Conservation (phyloP, 2,888 invertebrate species). For the Epinotia bilunana region DNA sequence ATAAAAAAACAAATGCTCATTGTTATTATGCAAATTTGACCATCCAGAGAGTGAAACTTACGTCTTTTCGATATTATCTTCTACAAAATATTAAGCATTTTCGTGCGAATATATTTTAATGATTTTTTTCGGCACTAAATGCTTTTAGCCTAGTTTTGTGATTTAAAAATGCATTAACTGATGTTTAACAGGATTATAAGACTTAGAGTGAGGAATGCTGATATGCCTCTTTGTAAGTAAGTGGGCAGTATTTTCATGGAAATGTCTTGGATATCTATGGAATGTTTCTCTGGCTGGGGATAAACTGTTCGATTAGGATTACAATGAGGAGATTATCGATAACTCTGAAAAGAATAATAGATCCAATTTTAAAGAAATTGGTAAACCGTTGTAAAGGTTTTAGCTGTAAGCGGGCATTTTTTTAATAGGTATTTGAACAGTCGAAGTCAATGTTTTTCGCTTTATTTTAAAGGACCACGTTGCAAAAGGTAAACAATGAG, state of each 20-base stretch:
- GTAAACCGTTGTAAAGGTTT: not conserved
- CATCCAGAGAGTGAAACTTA: conserved; percentile 36
- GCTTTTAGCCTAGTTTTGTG: conserved; percentile 4
- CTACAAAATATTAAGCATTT: conserved; percentile 39
- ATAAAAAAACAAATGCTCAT: conserved; percentile 41
- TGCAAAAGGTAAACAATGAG: too few relatives aligned
- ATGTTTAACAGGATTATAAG: not conserved
- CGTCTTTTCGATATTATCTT: conserved; percentile 38
- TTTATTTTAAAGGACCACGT: too few relatives aligned
- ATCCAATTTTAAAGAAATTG: conserved; percentile 5
- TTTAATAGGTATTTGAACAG: too few relatives aligned
- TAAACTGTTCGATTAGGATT: conserved; percentile 9
- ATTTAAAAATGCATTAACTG: not conserved
- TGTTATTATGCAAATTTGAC: conserved; percentile 46
- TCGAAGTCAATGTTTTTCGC: too few relatives aligned
- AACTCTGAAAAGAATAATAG: not conserved
- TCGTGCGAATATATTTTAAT: conserved; percentile 1
- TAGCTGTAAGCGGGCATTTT: not conserved
- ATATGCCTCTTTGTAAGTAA: not conserved
- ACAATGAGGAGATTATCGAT: conserved; percentile 16
- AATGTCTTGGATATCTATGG: not conserved
- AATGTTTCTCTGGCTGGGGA: conserved; percentile 10
- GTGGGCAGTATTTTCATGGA: not conserved
- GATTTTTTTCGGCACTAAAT: conserved; percentile 1
- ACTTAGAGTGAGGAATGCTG: not conserved